Evolutionary conservation across 2,888 invertebrate genomes (phyloP).

Genomic region (Pachydiplax longipennis): DNA sequence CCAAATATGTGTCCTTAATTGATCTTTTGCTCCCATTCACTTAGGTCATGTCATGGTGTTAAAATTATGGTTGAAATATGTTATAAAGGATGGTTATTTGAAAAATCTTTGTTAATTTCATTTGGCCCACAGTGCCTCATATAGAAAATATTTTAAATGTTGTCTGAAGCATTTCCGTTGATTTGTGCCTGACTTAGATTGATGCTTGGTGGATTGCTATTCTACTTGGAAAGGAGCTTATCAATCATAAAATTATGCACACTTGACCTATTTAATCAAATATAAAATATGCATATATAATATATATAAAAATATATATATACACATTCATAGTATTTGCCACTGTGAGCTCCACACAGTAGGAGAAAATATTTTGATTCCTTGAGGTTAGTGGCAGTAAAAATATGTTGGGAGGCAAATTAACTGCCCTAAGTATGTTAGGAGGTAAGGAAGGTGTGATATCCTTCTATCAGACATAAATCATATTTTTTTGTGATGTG

Average conservation of each 20-base stretch:
- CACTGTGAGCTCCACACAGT: slow-evolving; percentile 44
- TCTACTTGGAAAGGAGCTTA: slow-evolving; percentile 43
- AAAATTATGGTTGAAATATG: slow-evolving; percentile 21
- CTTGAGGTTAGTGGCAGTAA: slow-evolving; percentile 36
- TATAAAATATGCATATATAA: slow-evolving; percentile 39
- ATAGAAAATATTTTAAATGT: slow-evolving; percentile 44
- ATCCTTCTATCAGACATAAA: slow-evolving; percentile 31
- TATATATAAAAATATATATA: slow-evolving; percentile 24
- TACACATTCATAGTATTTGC: slow-evolving; percentile 36
- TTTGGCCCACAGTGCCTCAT: slow-evolving; percentile 31
- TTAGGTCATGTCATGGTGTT: slow-evolving; percentile 19
- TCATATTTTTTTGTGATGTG: slow-evolving; percentile 40
- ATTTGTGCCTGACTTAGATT: slow-evolving; percentile 34
- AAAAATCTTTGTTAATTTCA: slow-evolving; percentile 8
- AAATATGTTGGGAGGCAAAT: neutral
- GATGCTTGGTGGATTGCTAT: slow-evolving; percentile 44
- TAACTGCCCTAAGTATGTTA: slow-evolving; percentile 38
- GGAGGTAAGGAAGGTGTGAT: slow-evolving; percentile 22
- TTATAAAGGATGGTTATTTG: slow-evolving; percentile 33
- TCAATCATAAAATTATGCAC: slow-evolving; percentile 43
- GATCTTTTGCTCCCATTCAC: slow-evolving; percentile 14
- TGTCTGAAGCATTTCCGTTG: slow-evolving; percentile 28
- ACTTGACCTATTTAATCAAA: slow-evolving; percentile 40
- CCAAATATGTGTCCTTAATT: neutral
- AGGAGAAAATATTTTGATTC: slow-evolving; percentile 44